phyloP scores from a whole-genome alignment of 2,113 vertebrate genomes.

The Alligator sinensis region DNA sequence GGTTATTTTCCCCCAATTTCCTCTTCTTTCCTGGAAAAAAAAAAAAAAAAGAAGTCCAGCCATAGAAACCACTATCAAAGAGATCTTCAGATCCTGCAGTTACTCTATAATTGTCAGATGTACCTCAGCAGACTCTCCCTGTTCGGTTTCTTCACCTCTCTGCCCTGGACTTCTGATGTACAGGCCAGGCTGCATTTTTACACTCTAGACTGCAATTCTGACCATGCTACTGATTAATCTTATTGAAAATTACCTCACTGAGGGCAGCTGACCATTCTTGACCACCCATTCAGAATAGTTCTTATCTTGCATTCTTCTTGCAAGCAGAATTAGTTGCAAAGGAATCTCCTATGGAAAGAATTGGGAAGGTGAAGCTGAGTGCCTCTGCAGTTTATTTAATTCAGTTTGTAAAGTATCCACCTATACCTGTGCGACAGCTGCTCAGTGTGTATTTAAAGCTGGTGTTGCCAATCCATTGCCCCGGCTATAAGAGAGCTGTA shows the following conservation, averaged over 20 bases:
- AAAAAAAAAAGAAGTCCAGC: neutral
- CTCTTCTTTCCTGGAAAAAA: neutral
- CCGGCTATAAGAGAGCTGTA: neutral
- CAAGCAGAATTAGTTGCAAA: neutral
- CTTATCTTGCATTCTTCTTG: fast-evolving
- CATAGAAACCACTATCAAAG: neutral
- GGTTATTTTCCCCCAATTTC: neutral
- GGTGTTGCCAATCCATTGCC: neutral
- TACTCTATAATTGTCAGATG: neutral
- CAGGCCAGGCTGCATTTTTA: neutral
- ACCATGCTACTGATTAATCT: neutral
- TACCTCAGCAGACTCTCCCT: neutral
- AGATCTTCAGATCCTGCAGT: neutral
- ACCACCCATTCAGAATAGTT: neutral
- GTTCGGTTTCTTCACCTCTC: neutral
- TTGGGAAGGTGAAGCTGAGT: fast-evolving
- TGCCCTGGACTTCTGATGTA: neutral
- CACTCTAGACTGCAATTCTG: neutral
- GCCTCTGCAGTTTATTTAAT: neutral
- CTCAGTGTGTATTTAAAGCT: neutral
- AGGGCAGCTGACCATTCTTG: neutral
- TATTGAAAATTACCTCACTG: neutral
- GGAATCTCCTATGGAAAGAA: neutral
- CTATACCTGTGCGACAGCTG: neutral
- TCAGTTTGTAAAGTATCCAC: neutral